Conservation (phyloP, 2,888 invertebrate genomes). For the Tenthredo mesomela region DNA sequence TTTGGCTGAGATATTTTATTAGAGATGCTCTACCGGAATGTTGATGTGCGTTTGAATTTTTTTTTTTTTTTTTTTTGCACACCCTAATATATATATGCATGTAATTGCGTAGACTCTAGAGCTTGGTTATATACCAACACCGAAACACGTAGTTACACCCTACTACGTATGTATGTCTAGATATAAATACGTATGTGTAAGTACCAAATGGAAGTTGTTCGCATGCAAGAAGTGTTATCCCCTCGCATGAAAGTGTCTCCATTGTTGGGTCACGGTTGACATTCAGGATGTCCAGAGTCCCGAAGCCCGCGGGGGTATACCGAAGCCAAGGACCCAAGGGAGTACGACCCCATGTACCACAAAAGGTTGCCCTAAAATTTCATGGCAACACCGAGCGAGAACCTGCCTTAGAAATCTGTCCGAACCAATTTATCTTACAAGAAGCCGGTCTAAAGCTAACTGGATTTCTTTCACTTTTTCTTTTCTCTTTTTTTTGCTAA, state of each 20-base stretch:
- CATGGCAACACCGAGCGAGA: conserved; percentile 36
- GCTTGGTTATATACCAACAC: neutral
- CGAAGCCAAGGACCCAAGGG: conserved; percentile 52
- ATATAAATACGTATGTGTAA: neutral
- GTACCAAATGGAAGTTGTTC: neutral
- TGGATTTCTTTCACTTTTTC: conserved; percentile 27
- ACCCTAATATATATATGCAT: too few species aligned
- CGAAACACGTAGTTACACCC: neutral
- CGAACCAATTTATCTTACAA: conserved; percentile 75
- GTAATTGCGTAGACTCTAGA: too few species aligned
- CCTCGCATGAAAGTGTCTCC: conserved; percentile 43
- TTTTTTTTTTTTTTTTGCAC: too few species aligned
- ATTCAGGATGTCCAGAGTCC: conserved; percentile 62
- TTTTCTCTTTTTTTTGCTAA: neutral
- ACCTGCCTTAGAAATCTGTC: conserved; percentile 73
- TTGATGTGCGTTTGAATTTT: too few species aligned
- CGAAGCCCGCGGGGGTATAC: conserved; percentile 52
- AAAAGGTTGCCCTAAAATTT: conserved; percentile 8
- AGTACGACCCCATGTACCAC: conserved; percentile 13
- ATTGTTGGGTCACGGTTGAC: conserved; percentile 70
- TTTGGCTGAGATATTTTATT: too few species aligned
- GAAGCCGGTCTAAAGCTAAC: conserved; percentile 61
- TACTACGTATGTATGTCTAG: too few species aligned
- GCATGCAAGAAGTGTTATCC: neutral
- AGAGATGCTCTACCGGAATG: too few species aligned